A percentile compares a stretch with the other conserved stretches of the same genome.
Conservation (phyloP, 1,140 invertebrate species). For the Armadillidium nasatum region DNA sequence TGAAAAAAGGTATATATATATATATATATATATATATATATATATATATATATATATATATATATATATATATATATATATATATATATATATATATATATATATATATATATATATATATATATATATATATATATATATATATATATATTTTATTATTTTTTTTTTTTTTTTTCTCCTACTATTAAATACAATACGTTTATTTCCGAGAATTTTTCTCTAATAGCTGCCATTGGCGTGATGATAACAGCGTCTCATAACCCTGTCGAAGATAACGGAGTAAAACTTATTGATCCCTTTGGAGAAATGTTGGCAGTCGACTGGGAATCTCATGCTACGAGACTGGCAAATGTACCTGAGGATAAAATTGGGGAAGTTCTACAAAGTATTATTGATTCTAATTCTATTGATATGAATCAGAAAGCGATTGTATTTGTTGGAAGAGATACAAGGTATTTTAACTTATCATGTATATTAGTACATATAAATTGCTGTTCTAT, state of each 20-base stretch:
- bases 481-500: background rate
- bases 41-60: background rate
- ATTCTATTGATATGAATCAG: slow-evolving; percentile 64
- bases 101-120: slow-evolving; percentile 10
- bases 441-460: slow-evolving; percentile 65
- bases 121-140: slow-evolving; percentile 10
- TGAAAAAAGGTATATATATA: slow-evolving; percentile 63
- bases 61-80: background rate
- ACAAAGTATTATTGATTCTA: slow-evolving; percentile 54
- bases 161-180: slow-evolving; percentile 22
- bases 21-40: slow-evolving; percentile 18
- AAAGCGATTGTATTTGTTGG: slow-evolving; percentile 64
- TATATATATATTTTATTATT: slow-evolving; percentile 19
- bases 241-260: slow-evolving; percentile 99
- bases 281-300: slow-evolving; percentile 89
- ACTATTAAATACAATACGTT: background rate
- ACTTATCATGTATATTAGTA: background rate
- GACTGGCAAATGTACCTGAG: slow-evolving; percentile 52
- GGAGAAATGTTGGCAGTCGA: slow-evolving; percentile 91
- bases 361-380: slow-evolving; percentile 49
- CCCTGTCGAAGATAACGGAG: slow-evolving; percentile 90
- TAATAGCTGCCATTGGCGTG: slow-evolving; percentile 68
- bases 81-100: slow-evolving; percentile 17
- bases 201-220: background rate
- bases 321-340: slow-evolving; percentile 86